A percentile compares a stretch with the other conserved stretches of the same genome.
Evolutionary conservation across 2,888 invertebrate species (phyloP).

Genomic region (Apamea anceps): DNA sequence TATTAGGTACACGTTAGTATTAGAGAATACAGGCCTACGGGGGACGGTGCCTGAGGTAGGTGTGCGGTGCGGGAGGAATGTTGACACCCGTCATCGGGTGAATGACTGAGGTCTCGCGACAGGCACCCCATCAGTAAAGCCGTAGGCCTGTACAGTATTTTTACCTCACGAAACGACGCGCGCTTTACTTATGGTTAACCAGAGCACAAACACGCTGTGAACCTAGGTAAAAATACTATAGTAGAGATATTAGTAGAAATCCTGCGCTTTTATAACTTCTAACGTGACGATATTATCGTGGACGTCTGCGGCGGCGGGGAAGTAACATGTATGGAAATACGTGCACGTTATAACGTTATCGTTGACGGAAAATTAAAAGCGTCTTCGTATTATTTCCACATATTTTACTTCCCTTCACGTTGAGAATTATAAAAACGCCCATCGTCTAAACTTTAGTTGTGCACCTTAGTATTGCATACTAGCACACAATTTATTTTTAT

Average conservation of each 20-base stretch:
- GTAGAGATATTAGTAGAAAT: neutral
- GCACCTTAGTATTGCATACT: neutral
- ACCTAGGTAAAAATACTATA: too few relatives aligned
- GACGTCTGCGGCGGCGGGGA: too few relatives aligned
- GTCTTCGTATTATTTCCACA: neutral
- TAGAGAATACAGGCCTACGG: neutral
- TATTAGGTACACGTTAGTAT: neutral
- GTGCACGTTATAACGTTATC: too few relatives aligned
- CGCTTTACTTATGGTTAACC: too few relatives aligned
- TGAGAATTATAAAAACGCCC: neutral
- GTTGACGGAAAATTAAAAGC: too few relatives aligned
- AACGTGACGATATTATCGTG: neutral
- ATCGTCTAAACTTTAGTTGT: neutral
- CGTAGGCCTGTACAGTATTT: too few relatives aligned
- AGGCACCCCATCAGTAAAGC: too few relatives aligned
- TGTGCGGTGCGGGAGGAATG: neutral
- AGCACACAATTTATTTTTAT: neutral
- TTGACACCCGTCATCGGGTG: neutral
- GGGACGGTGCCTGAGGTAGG: neutral
- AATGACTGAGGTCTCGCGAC: neutral
- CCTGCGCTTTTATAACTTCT: neutral
- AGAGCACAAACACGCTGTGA: too few relatives aligned
- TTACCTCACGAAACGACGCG: too few relatives aligned
- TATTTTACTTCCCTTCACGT: neutral
- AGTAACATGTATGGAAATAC: too few relatives aligned